Evolutionary conservation across 2,797 vertebrate species (phyloP).

Genomic region (Aeoliscus strigatus): DNA sequence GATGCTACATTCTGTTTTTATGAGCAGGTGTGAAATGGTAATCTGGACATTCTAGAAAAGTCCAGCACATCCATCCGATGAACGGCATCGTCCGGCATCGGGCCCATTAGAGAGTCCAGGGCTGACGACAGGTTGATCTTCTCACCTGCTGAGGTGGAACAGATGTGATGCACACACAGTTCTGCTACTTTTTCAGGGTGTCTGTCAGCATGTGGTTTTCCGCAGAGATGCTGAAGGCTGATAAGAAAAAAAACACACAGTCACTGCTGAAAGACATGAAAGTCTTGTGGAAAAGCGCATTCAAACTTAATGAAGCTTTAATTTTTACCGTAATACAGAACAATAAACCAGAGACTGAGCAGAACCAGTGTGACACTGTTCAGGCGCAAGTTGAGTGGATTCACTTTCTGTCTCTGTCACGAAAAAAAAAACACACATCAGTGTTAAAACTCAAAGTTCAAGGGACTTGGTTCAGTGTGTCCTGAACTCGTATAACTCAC

Average conservation of each 20-base stretch:
- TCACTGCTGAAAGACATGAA: rapidly evolving
- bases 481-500: constrained; percentile 25
- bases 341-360: constrained; percentile 62
- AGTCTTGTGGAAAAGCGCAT: not conserved
- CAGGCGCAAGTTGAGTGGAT: constrained; percentile 7
- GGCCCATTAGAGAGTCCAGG: no score
- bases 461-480: no score
- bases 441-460: not conserved
- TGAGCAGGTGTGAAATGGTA: no score
- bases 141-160: constrained; percentile 45
- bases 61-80: no score
- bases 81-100: no score
- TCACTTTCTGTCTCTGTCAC: constrained; percentile 30
- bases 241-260: not conserved
- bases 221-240: constrained; percentile 55
- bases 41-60: no score
- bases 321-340: constrained; percentile 62
- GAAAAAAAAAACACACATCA: constrained; percentile 2
- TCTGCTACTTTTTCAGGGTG: constrained; percentile 35
- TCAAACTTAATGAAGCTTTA: no score
- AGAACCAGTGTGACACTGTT: constrained; percentile 53
- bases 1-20: not conserved
- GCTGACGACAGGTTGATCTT: not conserved
- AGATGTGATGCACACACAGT: constrained; percentile 28
- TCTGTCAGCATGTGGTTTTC: constrained; percentile 50